Evolutionary conservation across 2,888 invertebrate species (phyloP).

Genomic region (Drosophila crucigera): DNA sequence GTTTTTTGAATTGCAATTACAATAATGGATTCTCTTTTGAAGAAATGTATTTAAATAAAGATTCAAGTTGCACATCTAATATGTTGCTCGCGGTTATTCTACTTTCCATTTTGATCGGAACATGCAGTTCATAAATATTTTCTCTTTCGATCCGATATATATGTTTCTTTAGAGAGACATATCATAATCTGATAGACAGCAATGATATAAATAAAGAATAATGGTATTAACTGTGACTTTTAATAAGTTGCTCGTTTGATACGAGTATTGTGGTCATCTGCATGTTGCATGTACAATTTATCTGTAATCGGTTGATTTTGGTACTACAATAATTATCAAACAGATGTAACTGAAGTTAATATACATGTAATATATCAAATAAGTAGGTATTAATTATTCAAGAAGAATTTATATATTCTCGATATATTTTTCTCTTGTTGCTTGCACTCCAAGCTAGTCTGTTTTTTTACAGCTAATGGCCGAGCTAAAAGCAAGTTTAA

Average conservation of each 20-base stretch:
- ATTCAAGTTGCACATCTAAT: background rate
- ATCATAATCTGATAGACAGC: background rate
- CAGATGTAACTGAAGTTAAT: background rate
- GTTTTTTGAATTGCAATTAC: background rate
- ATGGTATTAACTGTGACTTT: background rate
- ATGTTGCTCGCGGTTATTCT: background rate
- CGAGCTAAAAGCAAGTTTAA: constrained; percentile 4
- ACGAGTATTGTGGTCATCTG: background rate
- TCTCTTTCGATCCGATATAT: background rate
- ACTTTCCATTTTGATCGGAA: background rate
- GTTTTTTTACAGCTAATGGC: constrained; percentile 9
- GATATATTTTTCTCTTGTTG: background rate
- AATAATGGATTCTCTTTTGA: background rate
- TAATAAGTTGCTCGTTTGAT: background rate
- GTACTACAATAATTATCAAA: background rate
- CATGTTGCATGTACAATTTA: background rate
- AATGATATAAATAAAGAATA: background rate
- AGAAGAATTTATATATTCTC: background rate
- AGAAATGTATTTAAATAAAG: background rate
- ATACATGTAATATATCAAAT: background rate
- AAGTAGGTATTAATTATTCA: background rate
- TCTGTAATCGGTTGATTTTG: background rate
- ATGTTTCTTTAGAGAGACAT: background rate
- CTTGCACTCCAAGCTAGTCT: background rate
- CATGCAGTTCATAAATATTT: background rate